Percentiles rank a stretch among this genome's conserved stretches.
Evolutionary conservation across 2,888 invertebrate species (phyloP).

Genomic region (Drosophila helvetica): DNA sequence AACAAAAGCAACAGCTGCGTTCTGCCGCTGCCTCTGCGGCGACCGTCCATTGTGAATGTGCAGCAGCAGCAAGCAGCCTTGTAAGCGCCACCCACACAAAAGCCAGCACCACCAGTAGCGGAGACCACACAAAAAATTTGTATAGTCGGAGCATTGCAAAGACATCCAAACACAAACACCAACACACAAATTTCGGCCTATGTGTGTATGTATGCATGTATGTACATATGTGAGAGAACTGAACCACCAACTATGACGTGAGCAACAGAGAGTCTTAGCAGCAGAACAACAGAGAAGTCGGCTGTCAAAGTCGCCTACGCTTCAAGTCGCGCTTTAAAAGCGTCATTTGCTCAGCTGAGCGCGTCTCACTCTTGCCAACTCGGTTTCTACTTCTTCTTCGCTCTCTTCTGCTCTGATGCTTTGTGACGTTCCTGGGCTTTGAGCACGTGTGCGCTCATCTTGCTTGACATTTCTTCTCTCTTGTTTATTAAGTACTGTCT

Average conservation of each 20-base stretch:
- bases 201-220: slow-evolving; percentile 8
- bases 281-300: neutral
- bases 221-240: slow-evolving; percentile 11
- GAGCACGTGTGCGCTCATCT: slow-evolving; percentile 56
- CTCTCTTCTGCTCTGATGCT: slow-evolving; percentile 1
- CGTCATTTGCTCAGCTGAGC: slow-evolving; percentile 70
- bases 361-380: slow-evolving; percentile 28
- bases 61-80: slow-evolving; percentile 56
- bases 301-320: slow-evolving; percentile 48
- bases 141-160: slow-evolving; percentile 51
- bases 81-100: slow-evolving; percentile 75
- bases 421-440: slow-evolving; percentile 49
- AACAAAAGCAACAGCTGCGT: slow-evolving; percentile 70
- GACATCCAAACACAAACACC: slow-evolving; percentile 20
- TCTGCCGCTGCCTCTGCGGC: slow-evolving; percentile 28
- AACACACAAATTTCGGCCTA: slow-evolving; percentile 6
- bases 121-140: slow-evolving; percentile 66
- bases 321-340: slow-evolving; percentile 61
- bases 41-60: slow-evolving; percentile 58
- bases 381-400: neutral
- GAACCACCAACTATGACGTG: slow-evolving; percentile 60
- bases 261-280: slow-evolving; percentile 38
- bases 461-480: slow-evolving; percentile 14
- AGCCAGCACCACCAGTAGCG: slow-evolving; percentile 34
- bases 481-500: slow-evolving; percentile 3